These are phyloP conservation scores for Scleropages formosus DNA, from an alignment of 2,797 vertebrate genomes.

Conservation along the genomic window DNA sequence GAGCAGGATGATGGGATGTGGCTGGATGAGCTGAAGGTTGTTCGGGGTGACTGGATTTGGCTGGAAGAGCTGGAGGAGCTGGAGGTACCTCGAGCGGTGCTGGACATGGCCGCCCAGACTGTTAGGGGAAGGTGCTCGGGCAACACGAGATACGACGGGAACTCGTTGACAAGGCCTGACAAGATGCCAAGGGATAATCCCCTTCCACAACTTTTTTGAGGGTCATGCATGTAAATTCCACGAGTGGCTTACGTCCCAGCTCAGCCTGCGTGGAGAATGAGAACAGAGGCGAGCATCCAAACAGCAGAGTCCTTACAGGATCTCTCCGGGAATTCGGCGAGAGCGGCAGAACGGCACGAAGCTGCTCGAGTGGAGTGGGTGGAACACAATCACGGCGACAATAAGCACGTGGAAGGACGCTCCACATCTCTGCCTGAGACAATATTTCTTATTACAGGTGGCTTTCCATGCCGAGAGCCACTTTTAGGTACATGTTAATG, in stretches of 20 bases:
- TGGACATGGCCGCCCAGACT: no score
- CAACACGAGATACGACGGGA: background rate
- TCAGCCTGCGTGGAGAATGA: slow-evolving; percentile 26
- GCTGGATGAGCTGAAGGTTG: no score
- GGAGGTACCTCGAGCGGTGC: no score
- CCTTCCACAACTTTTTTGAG: slow-evolving; percentile 21
- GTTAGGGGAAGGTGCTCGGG: background rate
- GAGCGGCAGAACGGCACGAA: slow-evolving; percentile 36
- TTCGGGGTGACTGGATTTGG: no score
- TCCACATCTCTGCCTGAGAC: slow-evolving; percentile 30
- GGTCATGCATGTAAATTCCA: slow-evolving; percentile 36
- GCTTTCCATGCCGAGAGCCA: background rate
- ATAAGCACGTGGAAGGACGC: slow-evolving; percentile 35
- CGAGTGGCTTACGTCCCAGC: slow-evolving; percentile 37
- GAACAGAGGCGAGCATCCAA: slow-evolving; percentile 51
- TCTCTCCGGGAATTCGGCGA: slow-evolving; percentile 53
- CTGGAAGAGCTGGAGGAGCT: no score
- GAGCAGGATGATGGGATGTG: no score
- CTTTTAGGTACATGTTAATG: background rate
- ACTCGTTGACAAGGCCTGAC: background rate
- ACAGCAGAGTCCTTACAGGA: slow-evolving; percentile 48
- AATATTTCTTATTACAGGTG: background rate
- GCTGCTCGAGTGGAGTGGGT: slow-evolving; percentile 13
- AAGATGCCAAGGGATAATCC: slow-evolving; percentile 30
- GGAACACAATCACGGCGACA: slow-evolving; percentile 42